Evolutionary conservation across 2,888 invertebrate genomes (phyloP).

Genomic region (Eulithis prunata): DNA sequence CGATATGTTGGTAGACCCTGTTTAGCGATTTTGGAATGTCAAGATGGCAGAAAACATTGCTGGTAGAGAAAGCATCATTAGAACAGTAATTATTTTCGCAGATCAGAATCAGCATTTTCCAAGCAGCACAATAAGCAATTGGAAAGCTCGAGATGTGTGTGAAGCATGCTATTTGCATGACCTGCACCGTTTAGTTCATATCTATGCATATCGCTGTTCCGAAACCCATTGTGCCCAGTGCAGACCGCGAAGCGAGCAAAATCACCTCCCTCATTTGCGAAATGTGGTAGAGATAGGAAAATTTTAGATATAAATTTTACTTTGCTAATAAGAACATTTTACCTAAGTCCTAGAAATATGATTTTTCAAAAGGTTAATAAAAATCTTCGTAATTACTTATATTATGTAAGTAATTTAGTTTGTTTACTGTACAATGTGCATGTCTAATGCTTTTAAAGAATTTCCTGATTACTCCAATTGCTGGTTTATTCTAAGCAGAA

Average conservation of each 20-base stretch:
- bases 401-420: too few species aligned
- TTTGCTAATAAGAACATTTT: too few species aligned
- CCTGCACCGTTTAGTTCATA: constrained; percentile 69
- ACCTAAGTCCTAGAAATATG: too few species aligned
- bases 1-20: too few species aligned
- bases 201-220: constrained; percentile 76
- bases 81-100: constrained; percentile 28
- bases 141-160: constrained; percentile 61
- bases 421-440: too few species aligned
- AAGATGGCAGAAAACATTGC: too few species aligned
- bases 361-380: too few species aligned
- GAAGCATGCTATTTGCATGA: constrained; percentile 66
- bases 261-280: constrained; percentile 74
- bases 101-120: constrained; percentile 45
- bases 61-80: constrained; percentile 15
- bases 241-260: constrained; percentile 77
- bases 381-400: too few species aligned
- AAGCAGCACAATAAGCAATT: constrained; percentile 55
- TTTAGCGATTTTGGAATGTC: too few species aligned
- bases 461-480: neutral
- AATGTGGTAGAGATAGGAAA: constrained; percentile 58
- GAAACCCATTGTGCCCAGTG: constrained; percentile 75
- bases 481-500: too few species aligned
- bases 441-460: neutral
- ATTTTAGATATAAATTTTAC: neutral